Evolutionary conservation across 2,888 invertebrate genomes (phyloP).

Genomic region (Stenurella melanura): DNA sequence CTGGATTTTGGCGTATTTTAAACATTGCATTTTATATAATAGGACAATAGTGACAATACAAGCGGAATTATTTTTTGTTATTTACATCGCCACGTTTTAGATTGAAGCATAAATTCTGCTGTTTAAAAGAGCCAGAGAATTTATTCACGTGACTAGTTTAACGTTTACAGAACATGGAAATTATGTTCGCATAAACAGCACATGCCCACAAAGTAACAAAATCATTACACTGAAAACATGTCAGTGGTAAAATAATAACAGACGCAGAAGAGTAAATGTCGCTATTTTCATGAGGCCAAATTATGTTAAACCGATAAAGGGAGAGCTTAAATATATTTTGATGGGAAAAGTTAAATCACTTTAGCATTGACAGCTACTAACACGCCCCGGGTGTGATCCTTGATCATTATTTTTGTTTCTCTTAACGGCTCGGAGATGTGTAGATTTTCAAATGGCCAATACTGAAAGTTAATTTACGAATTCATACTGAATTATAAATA

Average conservation of each 20-base stretch:
- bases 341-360: not conserved
- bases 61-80: not conserved
- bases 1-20: too few relatives aligned
- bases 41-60: not conserved
- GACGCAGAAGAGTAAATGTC: not conserved
- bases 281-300: not conserved
- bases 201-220: too few relatives aligned
- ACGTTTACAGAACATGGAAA: too few relatives aligned
- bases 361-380: not conserved
- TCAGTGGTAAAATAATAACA: not conserved
- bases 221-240: not conserved
- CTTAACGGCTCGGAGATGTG: not conserved
- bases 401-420: not conserved
- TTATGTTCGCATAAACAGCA: too few relatives aligned
- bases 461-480: too few relatives aligned
- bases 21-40: too few relatives aligned
- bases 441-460: not conserved
- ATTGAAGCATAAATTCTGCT: not conserved
- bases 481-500: too few relatives aligned
- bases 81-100: not conserved
- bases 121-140: not conserved
- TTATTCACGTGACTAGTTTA: not conserved
- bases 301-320: not conserved
- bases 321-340: not conserved
- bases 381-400: not conserved